phyloP scores from a whole-genome alignment of 2,888 invertebrate species.

The Drosophila anomelani region DNA sequence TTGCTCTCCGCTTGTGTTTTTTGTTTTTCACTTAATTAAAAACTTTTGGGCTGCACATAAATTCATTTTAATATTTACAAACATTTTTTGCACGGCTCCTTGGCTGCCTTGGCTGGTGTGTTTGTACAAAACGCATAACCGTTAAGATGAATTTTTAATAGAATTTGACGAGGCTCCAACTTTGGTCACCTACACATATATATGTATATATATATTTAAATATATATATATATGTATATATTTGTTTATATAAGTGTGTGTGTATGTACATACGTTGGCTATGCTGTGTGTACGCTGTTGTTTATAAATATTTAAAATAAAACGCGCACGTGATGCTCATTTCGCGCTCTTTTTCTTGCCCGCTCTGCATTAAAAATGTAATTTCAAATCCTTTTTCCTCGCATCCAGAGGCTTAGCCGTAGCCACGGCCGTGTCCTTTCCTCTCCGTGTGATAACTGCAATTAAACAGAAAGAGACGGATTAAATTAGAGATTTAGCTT shows the following conservation, averaged over 20 bases:
- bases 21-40: conserved; percentile 75
- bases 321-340: conserved; percentile 76
- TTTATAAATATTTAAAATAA: conserved; percentile 74
- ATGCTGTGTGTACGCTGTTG: conserved; percentile 27
- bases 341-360: conserved; percentile 35
- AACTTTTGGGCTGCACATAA: conserved; percentile 74
- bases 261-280: conserved; percentile 2
- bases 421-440: conserved; percentile 20
- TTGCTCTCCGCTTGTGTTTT: conserved; percentile 38
- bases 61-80: conserved; percentile 78
- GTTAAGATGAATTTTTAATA: conserved; percentile 76
- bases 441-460: conserved; percentile 48
- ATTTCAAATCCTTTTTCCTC: conserved; percentile 63
- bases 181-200: conserved; percentile 37
- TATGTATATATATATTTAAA: neutral
- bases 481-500: conserved; percentile 27
- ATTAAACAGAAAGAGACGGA: conserved; percentile 53
- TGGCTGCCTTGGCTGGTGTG: conserved; percentile 41
- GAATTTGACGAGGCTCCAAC: conserved; percentile 63
- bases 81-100: conserved; percentile 52
- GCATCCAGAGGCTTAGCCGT: conserved; percentile 24
- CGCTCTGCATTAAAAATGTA: conserved; percentile 50
- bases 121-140: conserved; percentile 73
- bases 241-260: neutral
- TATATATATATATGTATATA: neutral